A percentile compares a stretch with the other conserved stretches of the same genome.
phyloP scores from a whole-genome alignment of 2,113 vertebrate species.

The Bubo scandiacus region DNA sequence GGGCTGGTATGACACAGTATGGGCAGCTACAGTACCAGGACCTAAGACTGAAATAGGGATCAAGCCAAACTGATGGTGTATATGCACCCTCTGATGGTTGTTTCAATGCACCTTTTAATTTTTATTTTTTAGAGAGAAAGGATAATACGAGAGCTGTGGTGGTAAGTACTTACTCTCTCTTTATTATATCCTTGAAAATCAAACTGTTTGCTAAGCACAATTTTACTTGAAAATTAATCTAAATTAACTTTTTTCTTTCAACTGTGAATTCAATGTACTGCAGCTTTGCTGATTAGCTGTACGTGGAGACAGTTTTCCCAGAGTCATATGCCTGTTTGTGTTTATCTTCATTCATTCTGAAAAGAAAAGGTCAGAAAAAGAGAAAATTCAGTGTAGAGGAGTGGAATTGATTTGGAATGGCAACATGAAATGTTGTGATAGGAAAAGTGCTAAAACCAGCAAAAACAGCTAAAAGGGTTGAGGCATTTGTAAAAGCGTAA shows the following conservation, averaged over 20 bases:
- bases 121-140: not conserved
- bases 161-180: not conserved
- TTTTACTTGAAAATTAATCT: not conserved
- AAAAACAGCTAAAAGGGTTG: not conserved
- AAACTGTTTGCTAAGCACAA: not conserved
- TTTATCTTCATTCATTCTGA: not conserved
- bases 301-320: not conserved
- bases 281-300: not conserved
- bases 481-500: not conserved
- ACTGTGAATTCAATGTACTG: not conserved
- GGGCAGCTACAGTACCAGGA: not conserved
- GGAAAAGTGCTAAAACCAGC: slow-evolving; percentile 6
- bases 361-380: slow-evolving; percentile 18
- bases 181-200: not conserved
- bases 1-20: not conserved
- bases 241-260: not conserved
- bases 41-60: not conserved
- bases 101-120: not conserved
- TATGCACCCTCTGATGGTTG: slow-evolving; percentile 53
- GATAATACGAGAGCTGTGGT: not conserved
- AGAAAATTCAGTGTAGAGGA: not conserved
- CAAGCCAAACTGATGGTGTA: not conserved
- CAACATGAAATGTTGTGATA: not conserved
- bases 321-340: not conserved
- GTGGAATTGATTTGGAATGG: slow-evolving; percentile 1